Evolutionary conservation across 2,888 invertebrate species (phyloP).

Genomic region (Adelphocoris suturalis): DNA sequence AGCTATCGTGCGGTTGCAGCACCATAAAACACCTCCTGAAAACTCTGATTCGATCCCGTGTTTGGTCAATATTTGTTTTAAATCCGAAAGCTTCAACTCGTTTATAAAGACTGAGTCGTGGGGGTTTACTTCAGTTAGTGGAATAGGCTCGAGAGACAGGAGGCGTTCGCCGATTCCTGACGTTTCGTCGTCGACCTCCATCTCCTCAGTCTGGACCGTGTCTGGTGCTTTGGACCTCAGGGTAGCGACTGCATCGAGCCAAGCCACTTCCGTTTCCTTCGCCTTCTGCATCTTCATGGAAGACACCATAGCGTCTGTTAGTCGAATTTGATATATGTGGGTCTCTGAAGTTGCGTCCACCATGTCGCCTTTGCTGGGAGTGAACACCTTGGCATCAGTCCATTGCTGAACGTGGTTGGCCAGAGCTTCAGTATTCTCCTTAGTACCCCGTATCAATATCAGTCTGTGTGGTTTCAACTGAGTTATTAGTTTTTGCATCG

Average conservation of each 20-base stretch:
- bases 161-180: conserved; percentile 64
- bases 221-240: conserved; percentile 80
- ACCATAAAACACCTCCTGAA: conserved; percentile 94
- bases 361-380: conserved; percentile 88
- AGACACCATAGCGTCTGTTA: conserved; percentile 94
- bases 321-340: conserved; percentile 95
- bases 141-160: conserved; percentile 84
- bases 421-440: conserved; percentile 85
- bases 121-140: conserved; percentile 80
- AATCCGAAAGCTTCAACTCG: conserved; percentile 94
- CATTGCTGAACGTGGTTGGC: conserved; percentile 84
- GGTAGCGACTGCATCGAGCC: conserved; percentile 91
- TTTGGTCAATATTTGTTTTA: conserved; percentile 88
- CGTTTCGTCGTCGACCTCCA: conserved; percentile 72
- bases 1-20: conserved; percentile 94
- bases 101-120: conserved; percentile 95
- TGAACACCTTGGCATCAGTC: conserved; percentile 88
- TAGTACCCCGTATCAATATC: conserved; percentile 87
- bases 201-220: conserved; percentile 78
- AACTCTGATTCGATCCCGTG: conserved; percentile 91
- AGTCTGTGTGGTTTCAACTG: conserved; percentile 90
- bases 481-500: conserved; percentile 88
- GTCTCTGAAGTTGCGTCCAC: conserved; percentile 98
- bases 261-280: conserved; percentile 95
- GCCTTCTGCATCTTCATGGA: conserved; percentile 91